Evolutionary conservation across 2,888 invertebrate genomes (phyloP).

Genomic region (Plutella xylostella): DNA sequence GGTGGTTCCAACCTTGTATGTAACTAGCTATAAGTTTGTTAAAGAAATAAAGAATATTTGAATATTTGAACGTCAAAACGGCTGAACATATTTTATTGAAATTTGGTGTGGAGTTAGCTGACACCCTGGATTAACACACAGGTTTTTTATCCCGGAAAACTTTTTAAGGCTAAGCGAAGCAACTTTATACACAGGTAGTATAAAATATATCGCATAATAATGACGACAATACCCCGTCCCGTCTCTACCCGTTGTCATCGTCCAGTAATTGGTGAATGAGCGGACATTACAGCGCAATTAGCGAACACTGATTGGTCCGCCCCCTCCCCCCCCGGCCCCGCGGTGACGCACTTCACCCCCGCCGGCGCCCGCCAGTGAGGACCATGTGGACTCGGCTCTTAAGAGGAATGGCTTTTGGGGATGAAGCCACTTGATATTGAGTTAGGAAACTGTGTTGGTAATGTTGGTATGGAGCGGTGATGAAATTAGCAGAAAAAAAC

Average conservation of each 20-base stretch:
- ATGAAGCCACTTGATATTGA: not conserved
- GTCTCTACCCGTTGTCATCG: constrained; percentile 42
- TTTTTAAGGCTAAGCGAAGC: too few species aligned
- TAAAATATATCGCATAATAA: too few species aligned
- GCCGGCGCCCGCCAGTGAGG: not conserved
- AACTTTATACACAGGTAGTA: too few species aligned
- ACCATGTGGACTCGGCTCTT: not conserved
- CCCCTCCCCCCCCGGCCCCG: not conserved
- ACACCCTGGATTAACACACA: too few species aligned
- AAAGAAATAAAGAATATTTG: too few species aligned
- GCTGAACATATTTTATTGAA: too few species aligned
- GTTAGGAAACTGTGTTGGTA: too few species aligned
- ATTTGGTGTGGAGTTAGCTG: too few species aligned
- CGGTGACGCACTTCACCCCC: not conserved
- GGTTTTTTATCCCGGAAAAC: too few species aligned
- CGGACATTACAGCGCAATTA: constrained; percentile 65
- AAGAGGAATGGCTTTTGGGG: not conserved
- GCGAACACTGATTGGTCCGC: constrained; percentile 55
- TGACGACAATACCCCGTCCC: constrained; percentile 21
- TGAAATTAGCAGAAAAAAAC: not conserved
- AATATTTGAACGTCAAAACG: too few species aligned
- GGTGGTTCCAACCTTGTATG: too few species aligned
- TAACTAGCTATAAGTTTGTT: too few species aligned
- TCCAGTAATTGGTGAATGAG: constrained; percentile 63
- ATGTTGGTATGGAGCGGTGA: not conserved